Evolutionary conservation across 2,113 vertebrate genomes (phyloP), one percentile per base, ranked within the genome.

Genomic region (Gambusia holbrooki): DNA sequence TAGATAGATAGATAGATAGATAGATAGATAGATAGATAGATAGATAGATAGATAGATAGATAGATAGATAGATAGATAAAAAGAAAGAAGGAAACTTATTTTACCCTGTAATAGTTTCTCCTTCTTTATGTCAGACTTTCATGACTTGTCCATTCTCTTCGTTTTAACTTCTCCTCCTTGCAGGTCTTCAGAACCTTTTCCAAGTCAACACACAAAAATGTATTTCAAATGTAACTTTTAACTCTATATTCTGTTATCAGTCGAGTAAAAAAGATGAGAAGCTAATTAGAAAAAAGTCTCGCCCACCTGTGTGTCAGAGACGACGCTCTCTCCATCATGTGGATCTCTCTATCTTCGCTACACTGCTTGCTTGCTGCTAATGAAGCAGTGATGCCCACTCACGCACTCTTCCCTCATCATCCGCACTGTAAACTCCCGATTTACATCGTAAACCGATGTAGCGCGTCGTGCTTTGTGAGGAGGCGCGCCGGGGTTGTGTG

Each of bases 401-500:
- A 82, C 80, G 35, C 51, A 6, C 78, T 71, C 80, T 70, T 48
- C 54, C 33, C 76, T 77, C 87, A 73, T 73, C 80, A 73, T 78
- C 64, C 66, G 81, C 85, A 67, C 66, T 2, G 29, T 35, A 69
- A 74, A 69, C 62, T 65, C 65, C 60, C 12, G 62, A 61, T 88
- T 80, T 83, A 80, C 83, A 80, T 60, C 28, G 42, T 15, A 4
- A 42, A 15, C 40, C 62, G 13, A 71, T 69, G 66, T 35, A 62
- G 71, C 63, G 7, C 19, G 54, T 58, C 71, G 68, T 33, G 78
- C 66, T 71, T 70, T 32, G 79, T 66, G 35, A 73, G 81, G 84
- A 76, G 69, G 79, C 51, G 79, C 65, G 69, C 80, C 83, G 75
- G 64, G 69, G 76, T 79, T 80, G 72, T 90, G 42, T 89, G 92